Evolutionary conservation across 2,113 vertebrate genomes (phyloP), one percentile per base, ranked within the genome.

Genomic region (Leptobrachium leishanense): DNA sequence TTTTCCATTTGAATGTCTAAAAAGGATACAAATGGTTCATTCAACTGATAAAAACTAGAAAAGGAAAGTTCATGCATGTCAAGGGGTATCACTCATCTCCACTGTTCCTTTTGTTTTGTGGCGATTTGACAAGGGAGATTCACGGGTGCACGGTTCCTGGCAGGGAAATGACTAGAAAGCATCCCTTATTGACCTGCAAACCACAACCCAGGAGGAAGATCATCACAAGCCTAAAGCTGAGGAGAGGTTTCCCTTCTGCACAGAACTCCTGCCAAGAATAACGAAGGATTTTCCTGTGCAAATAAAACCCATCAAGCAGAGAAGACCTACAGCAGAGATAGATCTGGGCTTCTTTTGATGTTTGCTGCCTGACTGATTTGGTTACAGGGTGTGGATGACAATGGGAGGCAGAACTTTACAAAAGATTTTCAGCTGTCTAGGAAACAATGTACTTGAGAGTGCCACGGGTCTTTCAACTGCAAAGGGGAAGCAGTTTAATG

Each of bases 211-310:
- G 46, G 55, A 68, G 72, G 20, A 46, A 53, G 57, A 13, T 72
- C 69, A 66, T 46, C 77, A 41, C 13, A 44, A 73, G 59, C 62
- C 69, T 66, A 15, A 71, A 46, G 59, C 75, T 72, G 81, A 73
- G 65, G 43, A 81, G 77, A 80, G 81, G 70, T 77, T 81, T 81
- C 82, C 68, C 54, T 69, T 76, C 81, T 79, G 75, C 82, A 84
- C 66, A 87, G 79, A 87, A 85, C 79, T 72, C 41, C 63, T 43
- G 85, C 88, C 89, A 89, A 87, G 77, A 84, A 83, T 82, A 86
- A 86, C 84, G 72, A 13, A 20, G 81, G 81, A 82, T 84, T 89
- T 88, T 85, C 88, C 84, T 81, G 81, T 78, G 84, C 79, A 85
- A 88, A 88, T 82, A 85, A 86, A 87, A 85, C 77, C 76, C 83